Conservation (phyloP, 2,113 vertebrate genomes). For the Eonycteris spelaea region DNA sequence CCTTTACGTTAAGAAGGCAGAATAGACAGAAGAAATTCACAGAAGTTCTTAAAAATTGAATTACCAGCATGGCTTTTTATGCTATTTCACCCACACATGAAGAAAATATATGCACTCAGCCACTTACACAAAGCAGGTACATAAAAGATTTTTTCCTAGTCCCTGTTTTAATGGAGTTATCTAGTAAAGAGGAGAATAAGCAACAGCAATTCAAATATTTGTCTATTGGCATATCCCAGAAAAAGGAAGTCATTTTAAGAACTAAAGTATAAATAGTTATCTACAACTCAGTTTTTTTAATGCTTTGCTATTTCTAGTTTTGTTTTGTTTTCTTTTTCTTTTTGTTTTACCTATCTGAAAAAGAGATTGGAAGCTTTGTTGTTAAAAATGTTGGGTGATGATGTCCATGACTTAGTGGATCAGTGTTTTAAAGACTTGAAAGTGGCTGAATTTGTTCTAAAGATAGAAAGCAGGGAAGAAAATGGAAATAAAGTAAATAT, state of each 20-base stretch:
- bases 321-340: neutral
- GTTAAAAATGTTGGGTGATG: neutral
- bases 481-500: neutral
- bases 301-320: neutral
- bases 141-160: neutral
- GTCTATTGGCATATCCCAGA: neutral
- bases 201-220: conserved; percentile 6
- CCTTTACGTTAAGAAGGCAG: neutral
- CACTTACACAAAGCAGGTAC: neutral
- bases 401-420: neutral
- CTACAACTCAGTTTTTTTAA: neutral
- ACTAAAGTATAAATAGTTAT: neutral
- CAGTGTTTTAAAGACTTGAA: neutral
- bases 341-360: neutral
- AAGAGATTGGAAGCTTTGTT: neutral
- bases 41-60: neutral
- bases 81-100: neutral
- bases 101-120: neutral
- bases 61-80: neutral
- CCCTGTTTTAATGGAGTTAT: neutral
- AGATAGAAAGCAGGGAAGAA: neutral
- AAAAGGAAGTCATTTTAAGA: neutral
- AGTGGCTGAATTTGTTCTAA: neutral
- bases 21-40: neutral
- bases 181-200: neutral